Evolutionary conservation across 1,140 invertebrate species (phyloP), one percentile per base, ranked within the genome.

Genomic region (Anthonomus grandis): DNA sequence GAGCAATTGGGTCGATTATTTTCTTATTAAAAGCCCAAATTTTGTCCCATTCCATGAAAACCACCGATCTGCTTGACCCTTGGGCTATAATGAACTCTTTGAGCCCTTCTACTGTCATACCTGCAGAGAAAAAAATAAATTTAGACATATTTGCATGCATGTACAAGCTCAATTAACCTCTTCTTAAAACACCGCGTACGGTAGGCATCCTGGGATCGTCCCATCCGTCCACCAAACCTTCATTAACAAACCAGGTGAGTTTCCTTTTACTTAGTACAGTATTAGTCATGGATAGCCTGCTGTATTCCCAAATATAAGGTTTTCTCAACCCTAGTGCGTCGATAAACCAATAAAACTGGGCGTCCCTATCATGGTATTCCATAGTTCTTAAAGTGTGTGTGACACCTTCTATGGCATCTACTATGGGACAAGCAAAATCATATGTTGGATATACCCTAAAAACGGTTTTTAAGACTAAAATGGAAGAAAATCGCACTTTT

Each of bases 1-100:
- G 91, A 5, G 92, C 90, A 66, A 94, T 81, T 0, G 92, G 90
- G 75, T 97, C 95, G 64, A 97, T 94, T 64, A 90, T 88, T 82
- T 98, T 98, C 74, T 97, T 98, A 72, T 99, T 99, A 65, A 98
- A 93, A 8, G 96, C 84, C 97, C 97, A 99, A 60, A 99, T 97
- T 77, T 99, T 99, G 73, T 99, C 97, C 97, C 97, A 99, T 71
- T 98, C 95, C 97, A 99, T 99, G 69, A 95, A 94, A 1, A 97
- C 95, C 3, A 99, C 94, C 8, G 95, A 93, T 62, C 90, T 83
- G 18, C 95, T 98, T 37, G 95, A 98, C 41, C 97, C 97, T 80
- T 99, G 97, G n/a, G 96, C 93, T 27, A 96, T 86, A 63, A 99
- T 98, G 70, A 99, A 99, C 76, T 98, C 91, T 65, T 94, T 92